Conservation (phyloP, 2,797 vertebrate species). For the Fistularia tabacaria region DNA sequence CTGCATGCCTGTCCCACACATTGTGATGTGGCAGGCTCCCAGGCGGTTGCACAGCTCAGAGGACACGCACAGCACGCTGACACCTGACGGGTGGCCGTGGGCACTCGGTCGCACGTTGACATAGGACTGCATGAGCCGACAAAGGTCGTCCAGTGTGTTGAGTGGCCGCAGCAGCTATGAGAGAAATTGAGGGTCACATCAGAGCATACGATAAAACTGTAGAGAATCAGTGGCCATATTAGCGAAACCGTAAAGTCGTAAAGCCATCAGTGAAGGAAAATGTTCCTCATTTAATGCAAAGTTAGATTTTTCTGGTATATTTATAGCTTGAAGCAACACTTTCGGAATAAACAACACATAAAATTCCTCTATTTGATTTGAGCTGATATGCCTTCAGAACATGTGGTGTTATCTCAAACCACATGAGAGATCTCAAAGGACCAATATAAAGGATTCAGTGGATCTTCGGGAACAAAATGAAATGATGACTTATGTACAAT, state of each 20-base stretch:
- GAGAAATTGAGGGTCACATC: conserved; percentile 2
- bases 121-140: conserved; percentile 91
- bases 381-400: not conserved
- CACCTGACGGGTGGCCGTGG: conserved; percentile 76
- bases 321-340: no score
- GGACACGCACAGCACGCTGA: conserved; percentile 86
- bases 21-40: conserved; percentile 91
- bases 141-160: conserved; percentile 96
- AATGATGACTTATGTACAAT: no score
- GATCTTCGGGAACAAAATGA: not conserved
- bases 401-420: not conserved
- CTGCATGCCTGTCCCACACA: conserved; percentile 96
- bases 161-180: conserved; percentile 91
- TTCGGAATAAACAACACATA: no score
- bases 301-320: no score
- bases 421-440: conserved; percentile 8
- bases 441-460: not conserved
- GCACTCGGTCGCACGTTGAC: conserved; percentile 74
- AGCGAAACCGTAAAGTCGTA: no score
- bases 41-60: conserved; percentile 95
- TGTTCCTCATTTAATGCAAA: no score
- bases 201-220: not conserved
- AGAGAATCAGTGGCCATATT: not conserved
- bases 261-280: no score
- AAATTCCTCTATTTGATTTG: no score